phyloP scores from a whole-genome alignment of 2,888 invertebrate species.

The Eupithecia dodoneata region DNA sequence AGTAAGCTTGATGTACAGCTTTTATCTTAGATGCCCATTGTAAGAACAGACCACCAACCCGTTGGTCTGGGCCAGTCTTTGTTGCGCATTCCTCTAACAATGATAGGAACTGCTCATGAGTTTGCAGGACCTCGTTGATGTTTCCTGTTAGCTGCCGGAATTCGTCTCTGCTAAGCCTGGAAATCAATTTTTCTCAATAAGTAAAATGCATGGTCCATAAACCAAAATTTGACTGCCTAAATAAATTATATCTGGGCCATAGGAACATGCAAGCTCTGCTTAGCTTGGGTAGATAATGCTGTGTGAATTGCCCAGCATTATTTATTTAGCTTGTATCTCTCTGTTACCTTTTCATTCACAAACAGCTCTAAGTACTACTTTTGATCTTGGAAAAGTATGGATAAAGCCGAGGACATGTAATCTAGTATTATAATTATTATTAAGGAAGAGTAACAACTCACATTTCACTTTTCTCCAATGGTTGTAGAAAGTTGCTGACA shows the following conservation, averaged over 20 bases:
- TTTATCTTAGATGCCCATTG: conserved; percentile 93
- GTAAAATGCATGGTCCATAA: not conserved
- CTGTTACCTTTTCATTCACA: too few species aligned
- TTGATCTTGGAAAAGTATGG: not conserved
- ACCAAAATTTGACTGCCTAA: too few species aligned
- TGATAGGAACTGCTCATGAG: conserved; percentile 91
- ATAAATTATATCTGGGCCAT: too few species aligned
- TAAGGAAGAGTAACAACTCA: conserved; percentile 78
- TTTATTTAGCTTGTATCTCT: too few species aligned
- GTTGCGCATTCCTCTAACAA: conserved; percentile 91
- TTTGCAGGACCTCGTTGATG: conserved; percentile 93
- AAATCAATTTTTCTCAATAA: conserved; percentile 35
- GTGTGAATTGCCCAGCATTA: too few species aligned
- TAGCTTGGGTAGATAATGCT: too few species aligned
- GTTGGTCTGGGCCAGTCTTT: conserved; percentile 89
- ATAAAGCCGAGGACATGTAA: not conserved
- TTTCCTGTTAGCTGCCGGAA: conserved; percentile 95
- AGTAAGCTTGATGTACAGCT: conserved; percentile 93
- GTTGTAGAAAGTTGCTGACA: conserved; percentile 92
- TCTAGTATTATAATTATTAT: not conserved
- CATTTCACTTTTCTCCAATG: conserved; percentile 94
- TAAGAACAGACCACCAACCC: conserved; percentile 96
- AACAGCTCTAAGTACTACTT: not conserved
- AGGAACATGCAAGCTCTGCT: too few species aligned
- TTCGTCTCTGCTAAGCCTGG: conserved; percentile 92